Percentiles rank a stretch among this genome's conserved stretches.
phyloP scores from a whole-genome alignment of 37 sponge, comb jelly and placozoan genomes.

The Halichondria panicea region DNA sequence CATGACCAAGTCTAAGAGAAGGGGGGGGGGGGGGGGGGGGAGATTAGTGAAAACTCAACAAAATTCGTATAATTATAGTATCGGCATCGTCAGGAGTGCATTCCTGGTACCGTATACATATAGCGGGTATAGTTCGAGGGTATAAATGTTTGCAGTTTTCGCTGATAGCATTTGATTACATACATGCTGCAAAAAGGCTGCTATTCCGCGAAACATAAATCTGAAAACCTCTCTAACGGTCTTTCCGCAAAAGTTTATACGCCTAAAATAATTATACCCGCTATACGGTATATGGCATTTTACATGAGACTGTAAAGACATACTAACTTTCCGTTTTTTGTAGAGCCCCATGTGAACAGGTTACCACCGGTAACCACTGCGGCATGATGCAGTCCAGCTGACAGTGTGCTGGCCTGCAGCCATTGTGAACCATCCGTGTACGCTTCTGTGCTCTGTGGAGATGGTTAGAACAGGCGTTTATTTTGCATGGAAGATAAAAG shows the following conservation, averaged over 20 bases:
- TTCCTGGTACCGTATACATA: no score
- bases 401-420: conserved; percentile 31
- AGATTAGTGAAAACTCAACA: no score
- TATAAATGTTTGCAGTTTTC: no score
- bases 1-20: conserved; percentile 66
- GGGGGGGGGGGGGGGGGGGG: no score
- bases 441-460: conserved; percentile 3
- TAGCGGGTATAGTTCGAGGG: no score
- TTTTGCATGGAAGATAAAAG: no score
- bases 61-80: no score
- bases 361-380: conserved; percentile 54
- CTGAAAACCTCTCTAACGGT: not conserved
- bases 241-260: not conserved
- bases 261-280: no score
- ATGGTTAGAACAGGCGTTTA: not conserved
- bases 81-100: no score
- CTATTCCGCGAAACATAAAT: not conserved
- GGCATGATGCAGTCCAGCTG: conserved; percentile 70
- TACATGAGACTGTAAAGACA: not conserved
- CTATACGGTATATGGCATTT: not conserved
- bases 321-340: conserved; percentile 80
- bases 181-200: no score
- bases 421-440: conserved; percentile 43
- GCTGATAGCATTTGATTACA: no score
- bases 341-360: conserved; percentile 84